Conservation (phyloP, 1,140 invertebrate species). For the Monochamus saltuarius region DNA sequence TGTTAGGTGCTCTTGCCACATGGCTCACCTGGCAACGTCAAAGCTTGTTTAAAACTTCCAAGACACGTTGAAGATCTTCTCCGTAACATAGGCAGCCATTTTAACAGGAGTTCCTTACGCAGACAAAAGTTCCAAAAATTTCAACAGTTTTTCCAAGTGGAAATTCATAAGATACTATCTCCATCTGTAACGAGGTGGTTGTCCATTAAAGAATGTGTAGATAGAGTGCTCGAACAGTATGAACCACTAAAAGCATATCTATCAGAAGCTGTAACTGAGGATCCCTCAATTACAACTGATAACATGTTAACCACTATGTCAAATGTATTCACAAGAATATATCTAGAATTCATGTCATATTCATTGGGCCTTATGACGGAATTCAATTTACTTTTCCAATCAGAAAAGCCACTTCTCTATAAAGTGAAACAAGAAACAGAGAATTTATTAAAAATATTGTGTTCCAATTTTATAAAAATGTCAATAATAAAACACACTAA, state of each 20-base stretch:
- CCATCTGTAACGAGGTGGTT: slow-evolving; percentile 47
- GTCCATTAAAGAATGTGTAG: slow-evolving; percentile 47
- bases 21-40: slow-evolving; percentile 14
- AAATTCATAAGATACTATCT: slow-evolving; percentile 46
- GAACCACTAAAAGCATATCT: slow-evolving; percentile 45
- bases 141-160: slow-evolving; percentile 44
- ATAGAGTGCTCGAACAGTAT: slow-evolving; percentile 47
- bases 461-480: slow-evolving; percentile 17
- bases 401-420: slow-evolving; percentile 39
- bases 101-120: slow-evolving; percentile 41
- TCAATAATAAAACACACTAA: slow-evolving; percentile 6
- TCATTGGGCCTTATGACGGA: slow-evolving; percentile 37
- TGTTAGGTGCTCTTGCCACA: slow-evolving; percentile 21
- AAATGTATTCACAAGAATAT: slow-evolving; percentile 41
- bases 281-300: slow-evolving; percentile 47
- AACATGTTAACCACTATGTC: slow-evolving; percentile 43
- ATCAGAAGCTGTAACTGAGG: slow-evolving; percentile 36
- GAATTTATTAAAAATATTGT: slow-evolving; percentile 23
- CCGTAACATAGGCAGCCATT: slow-evolving; percentile 39
- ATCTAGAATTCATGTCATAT: slow-evolving; percentile 47
- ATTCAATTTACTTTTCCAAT: slow-evolving; percentile 48
- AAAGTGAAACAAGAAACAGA: slow-evolving; percentile 36
- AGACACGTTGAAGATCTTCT: slow-evolving; percentile 20
- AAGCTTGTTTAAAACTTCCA: slow-evolving; percentile 21
- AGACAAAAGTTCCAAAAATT: slow-evolving; percentile 47